Base-by-base conservation (phyloP, 2,113 vertebrate genomes). In the Rutilus rutilus region DNA sequence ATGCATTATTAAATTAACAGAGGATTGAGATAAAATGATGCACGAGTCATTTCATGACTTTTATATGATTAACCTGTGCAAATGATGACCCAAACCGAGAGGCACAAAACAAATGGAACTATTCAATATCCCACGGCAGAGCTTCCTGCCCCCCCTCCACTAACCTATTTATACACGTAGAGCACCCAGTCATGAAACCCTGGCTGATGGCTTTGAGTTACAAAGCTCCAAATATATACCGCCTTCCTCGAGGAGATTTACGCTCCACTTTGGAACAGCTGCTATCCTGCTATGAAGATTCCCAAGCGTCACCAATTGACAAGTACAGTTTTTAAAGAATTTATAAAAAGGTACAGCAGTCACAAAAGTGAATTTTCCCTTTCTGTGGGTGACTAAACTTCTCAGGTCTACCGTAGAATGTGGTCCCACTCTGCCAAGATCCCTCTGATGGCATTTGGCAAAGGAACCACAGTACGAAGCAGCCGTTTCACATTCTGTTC, bases 191-290 rank as follows among this genome's bases (percentile, higher is more conserved):
- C 88, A 83, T 45, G 30, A 85, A 93, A 93, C 88, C 81, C 42
- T 45, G 84, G 83, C 83, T 76, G 23, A 80, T 42, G 82, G 89
- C 91, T 91, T 95, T 93, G 57, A 86, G 91, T 95, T 95, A 92
- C 94, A 79, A 90, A 42, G 86, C 90, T 93, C 92, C 92, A 94
- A 94, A 95, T 95, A 95, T 92, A 94, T 92, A 94, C 42, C 52
- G 50, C 23, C 88, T 86, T 92, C 91, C 86, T 80, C 21, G 1
- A 59, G 27, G 50, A 88, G 85, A 85, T 92, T 91, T 90, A 93
- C 77, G 88, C 88, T 76, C 83, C 75, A n/a, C n/a, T 89, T 90
- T 42, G 12, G 84, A 92, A 88, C 94, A 95, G 94, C 93, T 94
- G 93, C 89, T 91, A 91, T 91, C 92, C 93, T 42, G 42, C 42